Conservation (phyloP, 2,888 invertebrate genomes). For the Hyposoter didymator region DNA sequence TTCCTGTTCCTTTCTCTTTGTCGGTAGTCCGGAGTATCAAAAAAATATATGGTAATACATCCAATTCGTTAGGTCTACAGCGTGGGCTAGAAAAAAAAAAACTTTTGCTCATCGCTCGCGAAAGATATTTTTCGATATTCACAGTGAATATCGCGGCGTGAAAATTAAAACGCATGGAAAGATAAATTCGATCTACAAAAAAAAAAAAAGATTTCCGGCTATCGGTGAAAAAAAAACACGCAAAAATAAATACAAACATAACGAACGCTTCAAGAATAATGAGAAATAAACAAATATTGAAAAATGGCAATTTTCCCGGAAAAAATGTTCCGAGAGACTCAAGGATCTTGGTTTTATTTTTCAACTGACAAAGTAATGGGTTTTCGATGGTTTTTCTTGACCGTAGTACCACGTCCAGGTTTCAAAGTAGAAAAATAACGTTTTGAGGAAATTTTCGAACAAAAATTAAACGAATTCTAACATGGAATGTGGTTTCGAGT, state of each 20-base stretch:
- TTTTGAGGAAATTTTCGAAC: background rate
- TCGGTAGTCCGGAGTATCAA: background rate
- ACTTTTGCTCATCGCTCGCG: background rate
- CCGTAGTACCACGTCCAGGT: background rate
- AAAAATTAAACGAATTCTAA: background rate
- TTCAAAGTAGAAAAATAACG: background rate
- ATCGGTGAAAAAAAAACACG: background rate
- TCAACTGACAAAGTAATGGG: background rate
- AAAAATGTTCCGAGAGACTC: background rate
- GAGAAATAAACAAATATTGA: too few relatives aligned
- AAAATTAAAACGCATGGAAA: background rate
- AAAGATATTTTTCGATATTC: background rate
- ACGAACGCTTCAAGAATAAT: background rate
- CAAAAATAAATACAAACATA: background rate
- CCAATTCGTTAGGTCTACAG: background rate
- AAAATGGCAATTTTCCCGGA: background rate
- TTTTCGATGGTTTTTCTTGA: background rate
- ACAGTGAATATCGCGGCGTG: background rate
- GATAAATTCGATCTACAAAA: background rate
- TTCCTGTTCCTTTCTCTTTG: constrained; percentile 10
- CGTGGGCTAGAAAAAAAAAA: background rate
- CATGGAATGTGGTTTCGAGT: background rate
- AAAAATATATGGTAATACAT: background rate
- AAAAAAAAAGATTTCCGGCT: background rate
- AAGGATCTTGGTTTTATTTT: background rate